phyloP scores from a whole-genome alignment of 2,113 vertebrate genomes.

The Myanophis thanlyinensis region DNA sequence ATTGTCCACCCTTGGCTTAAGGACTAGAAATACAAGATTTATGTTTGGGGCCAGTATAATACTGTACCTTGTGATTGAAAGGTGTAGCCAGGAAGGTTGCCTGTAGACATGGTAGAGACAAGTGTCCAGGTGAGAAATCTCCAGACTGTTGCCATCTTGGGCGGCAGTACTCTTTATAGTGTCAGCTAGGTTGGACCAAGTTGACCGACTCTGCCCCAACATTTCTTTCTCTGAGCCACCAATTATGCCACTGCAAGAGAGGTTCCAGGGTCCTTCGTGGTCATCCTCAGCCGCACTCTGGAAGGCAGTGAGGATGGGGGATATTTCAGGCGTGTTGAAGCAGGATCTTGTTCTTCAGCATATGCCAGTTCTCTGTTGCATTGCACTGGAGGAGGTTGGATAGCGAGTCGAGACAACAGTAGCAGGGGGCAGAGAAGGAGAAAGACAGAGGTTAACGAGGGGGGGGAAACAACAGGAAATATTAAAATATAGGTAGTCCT shows the following conservation, averaged over 20 bases:
- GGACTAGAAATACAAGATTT: neutral
- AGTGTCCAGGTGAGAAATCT: conserved; percentile 85
- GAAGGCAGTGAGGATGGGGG: neutral
- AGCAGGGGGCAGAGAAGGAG: too few relatives aligned
- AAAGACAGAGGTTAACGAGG: neutral
- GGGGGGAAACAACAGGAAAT: neutral
- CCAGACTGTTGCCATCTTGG: conserved; percentile 89
- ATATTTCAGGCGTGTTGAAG: neutral
- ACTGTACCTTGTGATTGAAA: conserved; percentile 87
- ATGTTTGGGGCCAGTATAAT: neutral
- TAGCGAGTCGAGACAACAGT: too few relatives aligned
- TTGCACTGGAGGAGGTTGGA: conserved; percentile 29
- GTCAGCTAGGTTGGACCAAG: conserved; percentile 71
- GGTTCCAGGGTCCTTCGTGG: conserved; percentile 40
- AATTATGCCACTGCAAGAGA: conserved; percentile 65
- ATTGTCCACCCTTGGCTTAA: neutral
- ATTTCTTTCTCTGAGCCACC: conserved; percentile 84
- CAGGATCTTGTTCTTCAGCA: neutral
- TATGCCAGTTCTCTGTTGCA: conserved; percentile 22
- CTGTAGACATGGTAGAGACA: conserved; percentile 73
- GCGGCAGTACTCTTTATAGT: conserved; percentile 72
- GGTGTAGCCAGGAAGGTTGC: conserved; percentile 67
- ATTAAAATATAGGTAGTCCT: neutral
- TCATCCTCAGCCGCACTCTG: conserved; percentile 53
- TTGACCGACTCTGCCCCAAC: conserved; percentile 81